phyloP scores from a whole-genome alignment of 1,140 invertebrate genomes.

The Camponotus pennsylvanicus region DNA sequence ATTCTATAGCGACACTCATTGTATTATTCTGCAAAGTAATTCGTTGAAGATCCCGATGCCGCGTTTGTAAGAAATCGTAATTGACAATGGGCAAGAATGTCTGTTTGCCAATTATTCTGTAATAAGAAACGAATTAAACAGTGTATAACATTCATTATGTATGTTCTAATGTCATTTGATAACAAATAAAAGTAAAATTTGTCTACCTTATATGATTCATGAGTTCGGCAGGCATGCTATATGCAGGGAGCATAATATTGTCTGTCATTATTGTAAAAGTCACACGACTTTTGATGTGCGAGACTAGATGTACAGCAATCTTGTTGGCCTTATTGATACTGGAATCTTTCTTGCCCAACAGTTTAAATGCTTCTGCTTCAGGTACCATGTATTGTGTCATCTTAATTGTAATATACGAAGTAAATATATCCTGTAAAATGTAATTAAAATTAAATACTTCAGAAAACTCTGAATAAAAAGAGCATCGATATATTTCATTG shows the following conservation, averaged over 20 bases:
- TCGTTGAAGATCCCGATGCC: slow-evolving; percentile 91
- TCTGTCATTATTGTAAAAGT: slow-evolving; percentile 90
- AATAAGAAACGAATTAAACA: slow-evolving; percentile 68
- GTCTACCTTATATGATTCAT: slow-evolving; percentile 86
- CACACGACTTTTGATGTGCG: slow-evolving; percentile 89
- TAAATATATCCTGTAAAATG: slow-evolving; percentile 85
- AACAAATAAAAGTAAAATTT: slow-evolving; percentile 35
- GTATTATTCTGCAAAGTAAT: slow-evolving; percentile 87
- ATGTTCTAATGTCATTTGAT: not conserved
- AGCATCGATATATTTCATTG: not conserved
- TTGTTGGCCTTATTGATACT: slow-evolving; percentile 63
- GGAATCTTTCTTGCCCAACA: slow-evolving; percentile 87
- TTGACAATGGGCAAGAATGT: slow-evolving; percentile 94
- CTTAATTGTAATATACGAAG: slow-evolving; percentile 87
- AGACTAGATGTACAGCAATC: slow-evolving; percentile 78
- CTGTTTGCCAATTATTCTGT: slow-evolving; percentile 88
- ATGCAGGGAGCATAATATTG: slow-evolving; percentile 87
- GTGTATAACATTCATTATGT: not conserved
- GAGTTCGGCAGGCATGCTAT: slow-evolving; percentile 89
- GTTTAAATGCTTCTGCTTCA: slow-evolving; percentile 91
- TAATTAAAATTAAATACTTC: slow-evolving; percentile 38
- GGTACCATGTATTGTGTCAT: slow-evolving; percentile 91
- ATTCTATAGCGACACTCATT: slow-evolving; percentile 88
- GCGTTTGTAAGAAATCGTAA: slow-evolving; percentile 93
- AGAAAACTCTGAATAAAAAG: not conserved